These are phyloP conservation scores for Pelecanus crispus DNA, from an alignment of 2,113 vertebrate species.

Conservation along the genomic window DNA sequence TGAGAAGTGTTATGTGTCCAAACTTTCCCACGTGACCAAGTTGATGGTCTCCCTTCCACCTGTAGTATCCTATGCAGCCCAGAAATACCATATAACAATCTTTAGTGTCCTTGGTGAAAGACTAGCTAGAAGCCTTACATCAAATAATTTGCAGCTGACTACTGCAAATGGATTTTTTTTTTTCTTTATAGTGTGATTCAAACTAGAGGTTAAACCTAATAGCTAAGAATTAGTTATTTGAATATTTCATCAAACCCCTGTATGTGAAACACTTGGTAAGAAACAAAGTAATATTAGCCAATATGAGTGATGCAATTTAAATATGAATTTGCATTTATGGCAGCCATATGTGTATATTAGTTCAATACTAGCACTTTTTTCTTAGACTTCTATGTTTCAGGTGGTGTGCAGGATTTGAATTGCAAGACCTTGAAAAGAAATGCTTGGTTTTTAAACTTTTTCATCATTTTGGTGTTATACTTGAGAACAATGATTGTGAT, in stretches of 20 bases:
- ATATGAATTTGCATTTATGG: background rate
- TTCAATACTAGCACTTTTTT: background rate
- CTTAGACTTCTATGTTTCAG: background rate
- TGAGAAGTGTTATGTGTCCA: background rate
- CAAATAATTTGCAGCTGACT: background rate
- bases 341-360: background rate
- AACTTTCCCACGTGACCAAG: rapidly evolving
- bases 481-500: background rate
- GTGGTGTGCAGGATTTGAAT: background rate
- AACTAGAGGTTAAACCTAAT: background rate
- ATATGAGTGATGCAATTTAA: background rate
- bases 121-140: background rate
- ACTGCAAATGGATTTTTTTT: background rate
- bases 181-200: background rate
- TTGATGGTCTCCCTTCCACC: rapidly evolving
- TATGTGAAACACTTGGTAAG: background rate
- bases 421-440: background rate
- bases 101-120: background rate
- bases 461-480: background rate
- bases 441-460: background rate
- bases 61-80: background rate
- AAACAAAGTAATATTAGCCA: background rate
- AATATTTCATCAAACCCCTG: background rate
- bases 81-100: background rate
- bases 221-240: background rate